These are phyloP conservation scores for Caranx melampygus DNA, from an alignment of 2,113 vertebrate species.

Conservation along the genomic window DNA sequence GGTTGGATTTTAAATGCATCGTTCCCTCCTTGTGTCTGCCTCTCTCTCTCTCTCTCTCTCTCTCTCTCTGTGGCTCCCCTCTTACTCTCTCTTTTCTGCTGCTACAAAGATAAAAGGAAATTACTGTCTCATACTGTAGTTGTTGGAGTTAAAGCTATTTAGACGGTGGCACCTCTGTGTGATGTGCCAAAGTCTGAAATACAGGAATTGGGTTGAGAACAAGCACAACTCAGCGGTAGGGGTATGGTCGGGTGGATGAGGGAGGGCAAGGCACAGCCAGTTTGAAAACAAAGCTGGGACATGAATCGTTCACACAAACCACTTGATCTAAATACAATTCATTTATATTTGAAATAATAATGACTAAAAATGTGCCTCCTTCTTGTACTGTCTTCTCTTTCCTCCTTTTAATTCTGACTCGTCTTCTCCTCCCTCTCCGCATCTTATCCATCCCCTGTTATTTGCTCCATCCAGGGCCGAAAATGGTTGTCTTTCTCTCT, in stretches of 20 bases:
- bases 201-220: constrained; percentile 27
- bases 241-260: not conserved
- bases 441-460: constrained; percentile 3
- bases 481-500: constrained; percentile 29
- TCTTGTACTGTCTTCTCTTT: not conserved
- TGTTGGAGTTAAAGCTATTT: constrained; percentile 45
- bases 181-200: constrained; percentile 32
- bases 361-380: not conserved
- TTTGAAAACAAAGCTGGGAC: constrained; percentile 11
- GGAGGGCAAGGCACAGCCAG: not conserved
- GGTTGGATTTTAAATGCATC: constrained; percentile 53
- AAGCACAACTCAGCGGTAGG: constrained; percentile 3
- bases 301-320: constrained; percentile 20
- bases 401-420: not conserved
- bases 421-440: not conserved
- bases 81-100: constrained; percentile 16
- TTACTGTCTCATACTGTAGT: constrained; percentile 43
- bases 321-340: constrained; percentile 23
- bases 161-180: constrained; percentile 29
- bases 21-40: constrained; percentile 39
- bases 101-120: constrained; percentile 55
- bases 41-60: not conserved
- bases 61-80: not conserved
- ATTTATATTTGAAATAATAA: constrained; percentile 10
- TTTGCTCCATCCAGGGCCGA: constrained; percentile 17